A percentile compares a stretch with the other conserved stretches of the same genome.
These are phyloP conservation scores for Hipposideros larvatus DNA, from an alignment of 2,797 vertebrate genomes.

Conservation along the genomic window DNA sequence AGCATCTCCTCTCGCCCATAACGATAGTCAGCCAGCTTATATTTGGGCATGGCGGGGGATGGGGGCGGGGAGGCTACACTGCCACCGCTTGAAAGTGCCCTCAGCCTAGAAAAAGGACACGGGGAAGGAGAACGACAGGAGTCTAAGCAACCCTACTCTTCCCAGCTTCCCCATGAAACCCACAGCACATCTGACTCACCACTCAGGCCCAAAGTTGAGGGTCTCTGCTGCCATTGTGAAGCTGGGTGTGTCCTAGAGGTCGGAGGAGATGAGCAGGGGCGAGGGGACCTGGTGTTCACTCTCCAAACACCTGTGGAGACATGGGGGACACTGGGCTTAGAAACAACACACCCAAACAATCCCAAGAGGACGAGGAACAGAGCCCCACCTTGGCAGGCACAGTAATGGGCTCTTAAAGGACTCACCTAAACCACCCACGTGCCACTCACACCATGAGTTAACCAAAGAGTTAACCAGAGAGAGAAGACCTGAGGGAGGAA, in stretches of 20 bases:
- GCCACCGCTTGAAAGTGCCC: slow-evolving; percentile 96
- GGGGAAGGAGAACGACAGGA: neutral
- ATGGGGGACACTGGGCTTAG: slow-evolving; percentile 71
- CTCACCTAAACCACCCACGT: slow-evolving; percentile 64
- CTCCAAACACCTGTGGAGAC: slow-evolving; percentile 79
- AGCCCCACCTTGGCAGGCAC: neutral
- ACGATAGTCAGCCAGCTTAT: slow-evolving; percentile 97
- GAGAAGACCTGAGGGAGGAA: neutral
- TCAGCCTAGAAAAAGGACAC: slow-evolving; percentile 89
- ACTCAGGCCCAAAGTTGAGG: slow-evolving; percentile 98
- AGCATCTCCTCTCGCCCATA: slow-evolving; percentile 98
- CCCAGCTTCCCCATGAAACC: neutral
- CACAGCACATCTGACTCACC: slow-evolving; percentile 85
- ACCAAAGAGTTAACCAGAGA: no score
- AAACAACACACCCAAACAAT: neutral
- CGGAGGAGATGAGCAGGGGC: neutral
- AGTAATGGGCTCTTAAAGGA: neutral
- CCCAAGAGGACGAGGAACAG: accelerated
- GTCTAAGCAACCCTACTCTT: neutral
- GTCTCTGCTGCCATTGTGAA: slow-evolving; percentile 97
- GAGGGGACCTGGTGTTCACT: slow-evolving; percentile 27
- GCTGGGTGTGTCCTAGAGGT: slow-evolving; percentile 73
- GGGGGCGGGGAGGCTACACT: slow-evolving; percentile 95
- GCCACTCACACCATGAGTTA: slow-evolving; percentile 51
- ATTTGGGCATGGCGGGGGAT: slow-evolving; percentile 98